Percentiles rank a stretch among this genome's conserved stretches.
phyloP scores from a whole-genome alignment of 2,113 vertebrate species.

The Dinomys branickii region DNA sequence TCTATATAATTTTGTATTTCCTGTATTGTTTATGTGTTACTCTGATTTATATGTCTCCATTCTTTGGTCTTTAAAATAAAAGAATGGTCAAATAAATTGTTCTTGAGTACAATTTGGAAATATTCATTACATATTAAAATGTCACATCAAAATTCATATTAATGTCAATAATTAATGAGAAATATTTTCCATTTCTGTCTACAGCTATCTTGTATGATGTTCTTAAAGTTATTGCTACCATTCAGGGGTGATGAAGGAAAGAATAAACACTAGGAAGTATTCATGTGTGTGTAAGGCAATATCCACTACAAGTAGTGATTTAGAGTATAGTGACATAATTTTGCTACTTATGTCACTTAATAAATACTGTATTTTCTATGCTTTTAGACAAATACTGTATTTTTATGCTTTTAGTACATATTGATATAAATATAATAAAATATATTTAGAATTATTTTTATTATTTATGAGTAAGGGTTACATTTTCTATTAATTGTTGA shows the following conservation, averaged over 20 bases:
- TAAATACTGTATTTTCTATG: not conserved
- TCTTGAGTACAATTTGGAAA: not conserved
- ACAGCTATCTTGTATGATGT: not conserved
- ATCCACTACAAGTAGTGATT: not conserved
- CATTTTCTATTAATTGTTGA: not conserved
- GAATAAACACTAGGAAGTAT: not conserved
- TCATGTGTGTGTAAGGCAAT: not conserved
- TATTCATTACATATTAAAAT: not conserved
- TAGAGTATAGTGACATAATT: not conserved
- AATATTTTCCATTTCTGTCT: not conserved
- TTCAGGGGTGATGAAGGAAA: not conserved
- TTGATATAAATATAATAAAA: not conserved
- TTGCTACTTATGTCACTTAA: not conserved
- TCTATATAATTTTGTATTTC: too few species aligned
- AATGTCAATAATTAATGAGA: not conserved
- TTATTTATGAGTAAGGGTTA: not conserved
- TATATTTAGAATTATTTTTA: not conserved
- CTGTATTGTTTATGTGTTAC: too few species aligned
- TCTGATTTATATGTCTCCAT: too few species aligned
- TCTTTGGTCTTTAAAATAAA: too few species aligned
- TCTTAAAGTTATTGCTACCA: not conserved
- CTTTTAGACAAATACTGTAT: not conserved
- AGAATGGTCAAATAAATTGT: not conserved
- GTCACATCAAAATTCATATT: not conserved
- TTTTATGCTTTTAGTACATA: too few species aligned